Base-by-base conservation (phyloP, 1,140 invertebrate species). In the Drosophila subpulchrella region DNA sequence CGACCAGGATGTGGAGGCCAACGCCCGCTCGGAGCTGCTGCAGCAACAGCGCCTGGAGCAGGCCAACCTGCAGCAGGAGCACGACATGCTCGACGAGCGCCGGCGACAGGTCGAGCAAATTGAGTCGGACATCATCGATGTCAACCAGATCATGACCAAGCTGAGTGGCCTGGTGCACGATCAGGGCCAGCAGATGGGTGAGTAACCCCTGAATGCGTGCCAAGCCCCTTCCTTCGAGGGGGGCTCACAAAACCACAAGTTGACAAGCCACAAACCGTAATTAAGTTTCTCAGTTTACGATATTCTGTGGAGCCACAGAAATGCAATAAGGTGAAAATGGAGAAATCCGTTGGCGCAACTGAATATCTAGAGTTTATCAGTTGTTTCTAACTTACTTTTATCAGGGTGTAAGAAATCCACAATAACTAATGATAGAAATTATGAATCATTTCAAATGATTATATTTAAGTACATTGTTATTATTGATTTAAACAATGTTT, bases 91-190 rank as follows among this genome's bases (percentile, higher is more conserved):
- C 42, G 73, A 96, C 27, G 96, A 97, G 68, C 94, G 95, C 41
- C 96, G 97, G 78, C 94, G 95, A 20, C 94, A 95, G 89, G 95
- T 97, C 62, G 94, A 94, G 72, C 94, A 95, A 89, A 96, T 97
- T 48, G 96, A 98, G 93, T 94, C 95, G 4, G 96, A 98, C 92
- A 96, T 99, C 59, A 93, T 97, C 57, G 97, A 98, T 93, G 96
- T 98, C 0, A 98, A 98, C 92, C 95, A 97, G 92, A 98, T 99
- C 56, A 98, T 98, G 95, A 95, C 96, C 66, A 96, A 98, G 78
- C 93, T 99, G n/a, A 96, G 95, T 5, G 94, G 94, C 44, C 92
- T 98, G 83, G 96, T 98, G 2, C 93, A 96, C 86, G 94, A 96
- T 78, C 98, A 99, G 93, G 96, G 95, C 38, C 95, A 97, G 75